phyloP scores from a whole-genome alignment of 2,888 invertebrate species.

The Polyommatus icarus region DNA sequence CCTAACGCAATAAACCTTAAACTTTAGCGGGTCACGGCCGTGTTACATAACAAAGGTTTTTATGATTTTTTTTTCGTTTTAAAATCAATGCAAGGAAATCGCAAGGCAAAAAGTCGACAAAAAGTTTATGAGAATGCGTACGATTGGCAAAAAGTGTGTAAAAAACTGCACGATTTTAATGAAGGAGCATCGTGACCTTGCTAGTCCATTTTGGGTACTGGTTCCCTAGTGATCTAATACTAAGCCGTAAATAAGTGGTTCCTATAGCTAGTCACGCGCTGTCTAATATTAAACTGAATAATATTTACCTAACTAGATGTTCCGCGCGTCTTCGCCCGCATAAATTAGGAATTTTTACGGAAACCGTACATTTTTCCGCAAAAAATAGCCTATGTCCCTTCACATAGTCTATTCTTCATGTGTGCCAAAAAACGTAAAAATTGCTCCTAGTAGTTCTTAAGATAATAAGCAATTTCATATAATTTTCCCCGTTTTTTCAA shows the following conservation, averaged over 20 bases:
- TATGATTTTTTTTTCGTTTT: conserved; percentile 7
- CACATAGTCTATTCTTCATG: too few species aligned
- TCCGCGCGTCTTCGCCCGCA: too few species aligned
- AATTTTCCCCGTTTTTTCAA: too few species aligned
- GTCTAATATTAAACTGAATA: too few species aligned
- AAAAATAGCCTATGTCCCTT: too few species aligned
- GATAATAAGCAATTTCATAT: too few species aligned
- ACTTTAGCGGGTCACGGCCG: conserved; percentile 28
- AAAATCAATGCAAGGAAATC: conserved; percentile 11
- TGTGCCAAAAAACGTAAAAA: too few species aligned
- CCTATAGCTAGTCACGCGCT: background rate
- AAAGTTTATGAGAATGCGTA: conserved; percentile 8
- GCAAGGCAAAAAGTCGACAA: conserved; percentile 13
- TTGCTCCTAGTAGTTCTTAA: too few species aligned
- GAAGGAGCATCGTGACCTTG: conserved; percentile 9
- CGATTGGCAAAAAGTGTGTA: background rate
- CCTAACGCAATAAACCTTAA: conserved; percentile 14
- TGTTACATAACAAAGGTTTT: conserved; percentile 30
- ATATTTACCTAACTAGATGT: too few species aligned
- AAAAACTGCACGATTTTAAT: background rate
- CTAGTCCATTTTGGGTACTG: background rate
- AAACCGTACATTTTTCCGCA: too few species aligned
- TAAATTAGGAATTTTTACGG: too few species aligned
- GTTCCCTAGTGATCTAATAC: conserved; percentile 2
- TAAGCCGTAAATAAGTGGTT: background rate